Conservation (phyloP, 2,113 vertebrate genomes). For the Chinchilla lanigera region DNA sequence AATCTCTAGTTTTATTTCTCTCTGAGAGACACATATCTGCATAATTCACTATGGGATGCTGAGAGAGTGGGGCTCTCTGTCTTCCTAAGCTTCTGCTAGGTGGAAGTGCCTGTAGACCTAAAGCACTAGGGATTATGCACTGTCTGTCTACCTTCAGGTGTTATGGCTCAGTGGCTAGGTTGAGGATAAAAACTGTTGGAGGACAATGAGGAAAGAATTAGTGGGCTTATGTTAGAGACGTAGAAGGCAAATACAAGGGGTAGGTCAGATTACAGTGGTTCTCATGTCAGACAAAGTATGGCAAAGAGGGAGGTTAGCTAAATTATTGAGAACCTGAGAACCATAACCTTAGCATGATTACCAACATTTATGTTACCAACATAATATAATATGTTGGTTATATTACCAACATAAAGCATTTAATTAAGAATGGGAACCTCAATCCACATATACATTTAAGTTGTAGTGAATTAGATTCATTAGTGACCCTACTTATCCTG, state of each 20-base stretch:
- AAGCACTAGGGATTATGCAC: background rate
- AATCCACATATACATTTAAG: background rate
- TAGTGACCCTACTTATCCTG: no score
- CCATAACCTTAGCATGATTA: background rate
- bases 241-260: background rate
- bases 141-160: background rate
- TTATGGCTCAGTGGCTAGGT: background rate
- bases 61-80: background rate
- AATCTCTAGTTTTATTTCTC: background rate
- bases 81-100: background rate
- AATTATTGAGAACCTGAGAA: background rate
- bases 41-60: background rate
- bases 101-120: background rate
- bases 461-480: no score
- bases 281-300: background rate
- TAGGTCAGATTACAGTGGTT: background rate
- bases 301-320: background rate
- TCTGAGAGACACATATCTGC: background rate
- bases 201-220: background rate
- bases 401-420: background rate
- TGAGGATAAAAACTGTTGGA: background rate
- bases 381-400: no score
- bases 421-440: background rate
- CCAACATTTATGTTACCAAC: no score
- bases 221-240: background rate